Evolutionary conservation across 2,888 invertebrate species (phyloP), one percentile per base, ranked within the genome.

Genomic region (Platycheirus albimanus): DNA sequence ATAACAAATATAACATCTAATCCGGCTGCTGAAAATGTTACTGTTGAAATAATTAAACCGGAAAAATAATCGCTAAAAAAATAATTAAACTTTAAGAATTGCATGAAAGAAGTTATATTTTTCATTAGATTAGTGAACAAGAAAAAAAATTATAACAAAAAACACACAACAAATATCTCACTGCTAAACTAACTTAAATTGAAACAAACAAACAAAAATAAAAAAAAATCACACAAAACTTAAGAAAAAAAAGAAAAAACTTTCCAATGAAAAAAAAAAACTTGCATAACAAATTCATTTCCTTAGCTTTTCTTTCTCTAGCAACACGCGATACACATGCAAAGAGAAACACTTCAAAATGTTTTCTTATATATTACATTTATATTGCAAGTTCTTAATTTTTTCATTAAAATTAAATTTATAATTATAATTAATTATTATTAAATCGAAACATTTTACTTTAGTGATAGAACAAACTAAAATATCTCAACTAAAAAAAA

Each of bases 31-130:
- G 94, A 94, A 87, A 93, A 92, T 88, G 94, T 96, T 84, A 95
- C 95, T 85, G 95, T 96, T 69, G 96, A 96, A 91, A 94, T 96
- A 87, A 93, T 95, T 87, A 94, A 94, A 87, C 93, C 94, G 85
- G 93, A 93, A 87, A 91, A 92, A 86, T 93, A 93, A 89, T 88
- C 77, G 79, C 83, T 11, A 75, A 83, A 69, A 84, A 85, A 70
- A 84, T 54, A 38, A 11, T 33, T 36, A 7, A 54, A 51, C 13
- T 13, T 17, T 45, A 66, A 54, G 56, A 51, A 64, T 8, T 33
- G 7, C 8, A 38, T 2, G 38, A 19, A 76, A 64, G 71, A 84
- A 36, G 13, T 66, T 54, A 43, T 52, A 36, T 61, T 63, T 63
- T 75, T 70, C 17, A 69, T 36, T 72, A 58, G 49, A 64, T 38